Percentiles rank a stretch among this genome's conserved stretches.
These are phyloP conservation scores for Parapristionchus giblindavisi DNA, from an alignment of 2,888 invertebrate genomes.

Conservation along the genomic window DNA sequence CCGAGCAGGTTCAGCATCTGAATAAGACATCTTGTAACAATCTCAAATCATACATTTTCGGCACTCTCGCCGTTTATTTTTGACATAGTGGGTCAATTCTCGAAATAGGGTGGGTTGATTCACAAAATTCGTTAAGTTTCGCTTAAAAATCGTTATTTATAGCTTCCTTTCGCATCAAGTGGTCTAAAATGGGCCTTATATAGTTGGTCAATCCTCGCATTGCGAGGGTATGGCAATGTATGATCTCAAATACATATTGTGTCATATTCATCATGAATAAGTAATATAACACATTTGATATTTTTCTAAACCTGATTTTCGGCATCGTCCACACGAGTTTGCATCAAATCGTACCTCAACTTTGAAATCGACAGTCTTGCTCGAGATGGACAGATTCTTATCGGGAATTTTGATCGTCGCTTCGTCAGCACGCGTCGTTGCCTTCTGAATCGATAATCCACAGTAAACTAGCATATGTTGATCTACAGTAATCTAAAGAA, in stretches of 20 bases:
- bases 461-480: background rate
- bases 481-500: background rate
- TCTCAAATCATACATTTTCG: too few species aligned
- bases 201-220: too few species aligned
- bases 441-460: constrained; percentile 34
- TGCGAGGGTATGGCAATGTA: too few species aligned
- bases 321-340: background rate
- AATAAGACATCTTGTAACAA: constrained; percentile 1
- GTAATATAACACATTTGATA: background rate
- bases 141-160: too few species aligned
- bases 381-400: constrained; percentile 46
- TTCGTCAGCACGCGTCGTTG: constrained; percentile 58
- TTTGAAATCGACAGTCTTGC: constrained; percentile 63
- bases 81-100: too few species aligned
- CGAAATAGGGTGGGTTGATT: too few species aligned
- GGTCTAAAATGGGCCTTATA: too few species aligned
- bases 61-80: too few species aligned
- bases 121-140: too few species aligned
- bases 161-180: too few species aligned
- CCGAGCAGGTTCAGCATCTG: constrained; percentile 77
- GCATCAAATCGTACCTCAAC: constrained; percentile 50
- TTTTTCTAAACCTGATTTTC: background rate
- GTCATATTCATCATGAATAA: background rate
- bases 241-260: too few species aligned
- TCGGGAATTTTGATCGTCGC: constrained; percentile 51